These are phyloP conservation scores for Pediacus dermestoides DNA, from an alignment of 2,888 invertebrate genomes.

Conservation along the genomic window DNA sequence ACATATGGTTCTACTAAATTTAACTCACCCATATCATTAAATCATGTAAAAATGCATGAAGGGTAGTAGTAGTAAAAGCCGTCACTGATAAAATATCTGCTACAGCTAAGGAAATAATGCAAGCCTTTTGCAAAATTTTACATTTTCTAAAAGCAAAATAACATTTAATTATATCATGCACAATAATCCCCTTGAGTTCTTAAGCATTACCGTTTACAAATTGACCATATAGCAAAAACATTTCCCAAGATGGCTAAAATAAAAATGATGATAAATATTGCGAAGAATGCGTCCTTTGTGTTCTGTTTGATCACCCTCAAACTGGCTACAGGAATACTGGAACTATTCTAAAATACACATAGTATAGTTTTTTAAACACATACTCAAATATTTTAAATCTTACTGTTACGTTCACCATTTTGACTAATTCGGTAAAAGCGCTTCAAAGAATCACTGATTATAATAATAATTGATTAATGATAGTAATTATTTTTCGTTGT, in stretches of 20 bases:
- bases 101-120: slow-evolving; percentile 52
- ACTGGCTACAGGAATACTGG: too few species aligned
- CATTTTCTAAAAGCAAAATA: slow-evolving; percentile 46
- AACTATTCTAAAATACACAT: too few species aligned
- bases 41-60: slow-evolving; percentile 41
- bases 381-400: too few species aligned
- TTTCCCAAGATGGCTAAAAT: slow-evolving; percentile 27
- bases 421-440: too few species aligned
- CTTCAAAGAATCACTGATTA: too few species aligned
- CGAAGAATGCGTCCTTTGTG: background rate
- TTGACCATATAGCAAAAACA: slow-evolving; percentile 31
- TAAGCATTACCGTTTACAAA: slow-evolving; percentile 30
- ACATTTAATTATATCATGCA: slow-evolving; percentile 6
- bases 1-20: too few species aligned
- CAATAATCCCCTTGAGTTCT: background rate
- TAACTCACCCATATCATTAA: slow-evolving; percentile 43
- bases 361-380: too few species aligned
- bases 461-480: too few species aligned
- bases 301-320: background rate
- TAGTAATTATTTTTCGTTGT: too few species aligned
- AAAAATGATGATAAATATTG: slow-evolving; percentile 19
- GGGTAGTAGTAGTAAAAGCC: slow-evolving; percentile 38
- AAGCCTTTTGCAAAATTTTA: slow-evolving; percentile 53
- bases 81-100: slow-evolving; percentile 50
- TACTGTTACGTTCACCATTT: too few species aligned